phyloP scores from a whole-genome alignment of 2,113 vertebrate species.

The Melanostigma gelatinosum region DNA sequence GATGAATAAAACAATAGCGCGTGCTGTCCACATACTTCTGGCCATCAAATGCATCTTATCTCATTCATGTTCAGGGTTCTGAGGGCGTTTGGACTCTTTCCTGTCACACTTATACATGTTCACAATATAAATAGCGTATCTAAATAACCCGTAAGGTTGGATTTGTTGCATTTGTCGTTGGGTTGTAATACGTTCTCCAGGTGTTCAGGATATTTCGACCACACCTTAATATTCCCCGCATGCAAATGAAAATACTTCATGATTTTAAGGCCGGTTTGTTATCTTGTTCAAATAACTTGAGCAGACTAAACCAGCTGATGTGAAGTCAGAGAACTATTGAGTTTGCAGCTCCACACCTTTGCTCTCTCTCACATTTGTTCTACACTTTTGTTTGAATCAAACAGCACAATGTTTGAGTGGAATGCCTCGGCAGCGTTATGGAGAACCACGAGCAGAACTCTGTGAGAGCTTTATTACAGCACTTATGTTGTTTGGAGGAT shows the following conservation, averaged over 20 bases:
- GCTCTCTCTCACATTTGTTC: neutral
- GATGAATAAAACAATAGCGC: no score
- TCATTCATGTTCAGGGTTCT: neutral
- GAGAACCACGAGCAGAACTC: neutral
- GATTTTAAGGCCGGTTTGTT: neutral
- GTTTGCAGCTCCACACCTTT: conserved; percentile 8
- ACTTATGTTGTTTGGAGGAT: no score
- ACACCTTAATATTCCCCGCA: neutral
- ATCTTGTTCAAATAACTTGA: conserved; percentile 12
- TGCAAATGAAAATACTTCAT: neutral
- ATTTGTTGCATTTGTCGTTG: neutral
- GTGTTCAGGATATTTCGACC: neutral
- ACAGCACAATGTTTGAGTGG: neutral
- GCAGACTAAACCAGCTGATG: neutral
- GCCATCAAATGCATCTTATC: neutral
- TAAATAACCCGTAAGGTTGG: no score
- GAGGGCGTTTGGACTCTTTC: neutral
- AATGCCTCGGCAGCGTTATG: conserved; percentile 26
- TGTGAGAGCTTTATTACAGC: neutral
- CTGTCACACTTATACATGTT: neutral
- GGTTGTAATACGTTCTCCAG: neutral
- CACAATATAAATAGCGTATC: neutral
- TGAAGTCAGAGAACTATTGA: neutral
- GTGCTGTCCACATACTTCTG: neutral
- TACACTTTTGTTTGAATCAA: conserved; percentile 6